These are phyloP conservation scores for Syrmaticus mikado DNA, from an alignment of 2,113 vertebrate genomes.

Conservation along the genomic window DNA sequence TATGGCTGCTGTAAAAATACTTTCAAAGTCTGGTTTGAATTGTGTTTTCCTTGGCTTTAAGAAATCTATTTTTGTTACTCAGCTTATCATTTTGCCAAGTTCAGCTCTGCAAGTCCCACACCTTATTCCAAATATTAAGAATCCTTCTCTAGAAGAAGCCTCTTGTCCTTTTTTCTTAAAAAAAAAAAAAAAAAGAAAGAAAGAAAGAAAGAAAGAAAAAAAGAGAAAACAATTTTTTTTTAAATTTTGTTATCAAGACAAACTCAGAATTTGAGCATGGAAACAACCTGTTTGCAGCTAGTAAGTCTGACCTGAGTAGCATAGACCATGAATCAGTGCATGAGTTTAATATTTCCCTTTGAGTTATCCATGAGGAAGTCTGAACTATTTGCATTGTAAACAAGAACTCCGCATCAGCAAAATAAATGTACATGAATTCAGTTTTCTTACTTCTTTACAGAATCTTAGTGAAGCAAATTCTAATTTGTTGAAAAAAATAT, in stretches of 20 bases:
- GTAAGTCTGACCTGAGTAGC: not conserved
- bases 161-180: not conserved
- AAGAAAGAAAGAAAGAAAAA: too few relatives aligned
- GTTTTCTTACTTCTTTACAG: not conserved
- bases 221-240: not conserved
- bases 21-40: not conserved
- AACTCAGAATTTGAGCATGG: not conserved
- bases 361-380: rapidly evolving
- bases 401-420: not conserved
- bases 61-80: not conserved
- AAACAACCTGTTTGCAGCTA: not conserved
- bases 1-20: not conserved
- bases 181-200: not conserved
- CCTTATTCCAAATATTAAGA: not conserved
- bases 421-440: not conserved
- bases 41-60: not conserved
- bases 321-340: not conserved
- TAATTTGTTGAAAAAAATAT: not conserved
- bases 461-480: not conserved
- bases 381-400: not conserved
- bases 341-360: not conserved
- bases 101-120: not conserved
- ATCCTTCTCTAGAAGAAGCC: not conserved
- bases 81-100: not conserved
- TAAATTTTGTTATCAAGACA: not conserved